Percentiles rank a stretch among this genome's conserved stretches.
Evolutionary conservation across 2,888 invertebrate genomes (phyloP).

Genomic region (Idaea dimidiata): DNA sequence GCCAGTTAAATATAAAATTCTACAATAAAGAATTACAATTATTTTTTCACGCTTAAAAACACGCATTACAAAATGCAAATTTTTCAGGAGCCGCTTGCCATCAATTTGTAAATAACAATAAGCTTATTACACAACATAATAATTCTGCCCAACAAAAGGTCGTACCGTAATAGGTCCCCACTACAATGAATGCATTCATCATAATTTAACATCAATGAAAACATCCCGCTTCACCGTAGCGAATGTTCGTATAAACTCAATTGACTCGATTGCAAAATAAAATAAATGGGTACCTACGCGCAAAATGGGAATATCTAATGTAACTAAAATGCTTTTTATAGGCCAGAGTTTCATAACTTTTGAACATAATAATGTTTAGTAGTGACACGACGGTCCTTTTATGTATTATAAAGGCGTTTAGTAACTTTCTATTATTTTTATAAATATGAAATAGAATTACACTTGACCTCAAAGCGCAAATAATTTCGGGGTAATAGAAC

Average conservation of each 20-base stretch:
- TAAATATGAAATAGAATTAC: too few species aligned
- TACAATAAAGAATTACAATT: not conserved
- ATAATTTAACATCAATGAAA: conserved; percentile 61
- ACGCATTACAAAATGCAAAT: conserved; percentile 13
- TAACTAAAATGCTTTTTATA: conserved; percentile 3
- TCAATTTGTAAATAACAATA: conserved; percentile 41
- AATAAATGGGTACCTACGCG: conserved; percentile 13
- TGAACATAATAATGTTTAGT: not conserved
- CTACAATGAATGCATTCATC: conserved; percentile 61
- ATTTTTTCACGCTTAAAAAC: not conserved
- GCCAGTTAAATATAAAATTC: not conserved
- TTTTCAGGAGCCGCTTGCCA: conserved; percentile 36
- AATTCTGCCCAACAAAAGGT: conserved; percentile 66
- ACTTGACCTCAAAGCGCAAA: too few species aligned
- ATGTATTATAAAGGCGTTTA: too few species aligned
- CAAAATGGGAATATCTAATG: conserved; percentile 3
- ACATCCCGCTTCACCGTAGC: conserved; percentile 47
- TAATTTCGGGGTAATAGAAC: too few species aligned
- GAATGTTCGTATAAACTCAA: conserved; percentile 40
- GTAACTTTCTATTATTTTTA: too few species aligned
- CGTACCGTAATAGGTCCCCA: conserved; percentile 50
- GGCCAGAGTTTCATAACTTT: not conserved
- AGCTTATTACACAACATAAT: conserved; percentile 51
- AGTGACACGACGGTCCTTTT: not conserved
- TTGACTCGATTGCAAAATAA: conserved; percentile 45